A percentile compares a stretch with the other conserved stretches of the same genome.
Evolutionary conservation across 1,140 invertebrate genomes (phyloP).

Genomic region (Drosophila ohnishii): DNA sequence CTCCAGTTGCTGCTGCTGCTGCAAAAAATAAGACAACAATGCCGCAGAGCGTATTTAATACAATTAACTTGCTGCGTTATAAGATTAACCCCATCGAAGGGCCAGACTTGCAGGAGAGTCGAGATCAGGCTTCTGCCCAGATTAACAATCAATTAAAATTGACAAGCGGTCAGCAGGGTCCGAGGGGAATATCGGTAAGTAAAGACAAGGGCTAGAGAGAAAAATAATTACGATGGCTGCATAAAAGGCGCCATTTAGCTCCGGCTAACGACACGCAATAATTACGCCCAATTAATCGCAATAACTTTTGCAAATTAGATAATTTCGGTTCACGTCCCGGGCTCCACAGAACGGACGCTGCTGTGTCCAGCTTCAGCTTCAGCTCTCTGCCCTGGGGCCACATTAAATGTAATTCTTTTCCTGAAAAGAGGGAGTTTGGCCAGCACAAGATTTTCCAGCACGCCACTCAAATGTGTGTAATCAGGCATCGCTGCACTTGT

Average conservation of each 20-base stretch:
- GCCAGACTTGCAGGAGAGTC: conserved; percentile 21
- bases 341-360: conserved; percentile 2
- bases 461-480: conserved; percentile 61
- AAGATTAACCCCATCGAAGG: conserved; percentile 68
- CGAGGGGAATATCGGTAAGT: conserved; percentile 4
- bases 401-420: conserved; percentile 62
- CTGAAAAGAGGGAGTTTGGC: conserved; percentile 29
- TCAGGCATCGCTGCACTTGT: conserved; percentile 52
- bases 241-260: conserved; percentile 78
- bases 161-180: conserved; percentile 58
- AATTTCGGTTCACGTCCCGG: conserved; percentile 63
- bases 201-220: conserved; percentile 25
- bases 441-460: conserved; percentile 34
- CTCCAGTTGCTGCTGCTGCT: conserved; percentile 41
- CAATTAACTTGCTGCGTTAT: conserved; percentile 78
- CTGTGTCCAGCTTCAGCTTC: neutral
- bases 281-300: conserved; percentile 81
- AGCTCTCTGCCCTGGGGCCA: conserved; percentile 21
- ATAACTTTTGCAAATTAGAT: conserved; percentile 81
- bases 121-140: conserved; percentile 67
- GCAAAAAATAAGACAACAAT: conserved; percentile 41
- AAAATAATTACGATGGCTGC: conserved; percentile 77
- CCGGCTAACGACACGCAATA: conserved; percentile 73
- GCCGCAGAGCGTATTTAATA: conserved; percentile 76
- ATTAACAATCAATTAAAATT: conserved; percentile 83